A percentile compares a stretch with the other conserved stretches of the same genome.
Conservation (phyloP, 2,888 invertebrate species). For the Melinaea menophilus region DNA sequence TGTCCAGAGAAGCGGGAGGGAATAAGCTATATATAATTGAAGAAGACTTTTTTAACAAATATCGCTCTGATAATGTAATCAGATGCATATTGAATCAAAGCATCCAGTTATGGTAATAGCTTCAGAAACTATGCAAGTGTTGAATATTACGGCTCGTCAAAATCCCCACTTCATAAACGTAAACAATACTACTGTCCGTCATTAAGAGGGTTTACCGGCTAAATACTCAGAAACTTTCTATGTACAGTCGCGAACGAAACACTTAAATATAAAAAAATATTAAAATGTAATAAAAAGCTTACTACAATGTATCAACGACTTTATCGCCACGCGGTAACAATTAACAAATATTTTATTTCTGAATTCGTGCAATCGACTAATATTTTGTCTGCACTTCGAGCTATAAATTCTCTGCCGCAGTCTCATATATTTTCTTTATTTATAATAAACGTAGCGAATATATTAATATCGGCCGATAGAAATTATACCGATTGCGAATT, state of each 20-base stretch:
- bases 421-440: slow-evolving; percentile 13
- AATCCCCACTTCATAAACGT: slow-evolving; percentile 29
- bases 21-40: too few species aligned
- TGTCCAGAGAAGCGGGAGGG: too few species aligned
- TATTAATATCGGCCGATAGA: not conserved
- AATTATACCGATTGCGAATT: slow-evolving; percentile 7
- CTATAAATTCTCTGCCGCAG: slow-evolving; percentile 22
- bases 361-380: slow-evolving; percentile 10
- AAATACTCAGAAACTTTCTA: slow-evolving; percentile 36
- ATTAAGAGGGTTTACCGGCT: slow-evolving; percentile 36
- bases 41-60: too few species aligned
- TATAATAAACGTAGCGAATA: slow-evolving; percentile 4
- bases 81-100: too few species aligned
- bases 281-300: not conserved
- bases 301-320: not conserved
- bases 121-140: slow-evolving; percentile 21
- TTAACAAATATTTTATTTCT: slow-evolving; percentile 1
- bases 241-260: slow-evolving; percentile 26
- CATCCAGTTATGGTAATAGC: slow-evolving; percentile 15
- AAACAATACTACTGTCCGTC: slow-evolving; percentile 34
- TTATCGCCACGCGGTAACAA: not conserved
- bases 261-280: not conserved
- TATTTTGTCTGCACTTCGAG: slow-evolving; percentile 22
- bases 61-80: too few species aligned
- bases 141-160: slow-evolving; percentile 27